Evolutionary conservation across 2,113 vertebrate species (phyloP).

Genomic region (Diadophis punctatus): DNA sequence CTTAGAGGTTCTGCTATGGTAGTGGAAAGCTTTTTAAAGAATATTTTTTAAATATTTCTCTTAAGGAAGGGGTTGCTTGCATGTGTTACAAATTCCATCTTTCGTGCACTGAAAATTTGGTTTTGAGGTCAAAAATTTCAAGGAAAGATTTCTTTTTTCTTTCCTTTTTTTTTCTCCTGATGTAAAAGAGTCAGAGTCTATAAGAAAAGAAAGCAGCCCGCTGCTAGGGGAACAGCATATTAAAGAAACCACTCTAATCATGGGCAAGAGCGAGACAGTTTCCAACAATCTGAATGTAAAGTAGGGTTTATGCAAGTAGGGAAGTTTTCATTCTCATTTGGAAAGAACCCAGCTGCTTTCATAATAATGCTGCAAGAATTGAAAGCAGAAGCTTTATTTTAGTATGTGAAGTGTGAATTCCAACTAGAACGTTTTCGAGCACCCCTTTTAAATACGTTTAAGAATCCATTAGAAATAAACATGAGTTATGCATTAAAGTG

Average conservation of each 20-base stretch:
- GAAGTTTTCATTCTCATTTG: background rate
- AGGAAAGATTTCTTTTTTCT: slow-evolving; percentile 36
- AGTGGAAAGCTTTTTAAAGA: too few species aligned
- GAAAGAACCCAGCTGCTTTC: background rate
- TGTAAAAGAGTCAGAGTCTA: slow-evolving; percentile 24
- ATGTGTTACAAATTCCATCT: slow-evolving; percentile 10
- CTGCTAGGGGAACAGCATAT: slow-evolving; percentile 6
- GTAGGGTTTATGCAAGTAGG: background rate
- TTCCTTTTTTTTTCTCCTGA: background rate
- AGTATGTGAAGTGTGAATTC: background rate
- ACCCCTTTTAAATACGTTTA: background rate
- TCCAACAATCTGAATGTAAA: background rate
- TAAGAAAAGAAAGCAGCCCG: slow-evolving; percentile 25
- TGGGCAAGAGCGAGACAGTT: background rate
- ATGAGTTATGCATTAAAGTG: background rate
- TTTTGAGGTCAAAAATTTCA: slow-evolving; percentile 15
- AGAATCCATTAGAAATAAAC: background rate
- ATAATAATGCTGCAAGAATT: background rate
- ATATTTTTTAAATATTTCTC: background rate
- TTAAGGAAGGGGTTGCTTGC: slow-evolving; percentile 30
- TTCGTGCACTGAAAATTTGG: slow-evolving; percentile 39
- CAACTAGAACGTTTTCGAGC: background rate
- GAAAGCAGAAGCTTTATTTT: background rate
- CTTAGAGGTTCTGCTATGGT: too few species aligned
- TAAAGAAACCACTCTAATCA: slow-evolving; percentile 28